Percentiles rank a stretch among this genome's conserved stretches.
phyloP scores from a whole-genome alignment of 2,888 invertebrate genomes.

The Drosophila leonis region DNA sequence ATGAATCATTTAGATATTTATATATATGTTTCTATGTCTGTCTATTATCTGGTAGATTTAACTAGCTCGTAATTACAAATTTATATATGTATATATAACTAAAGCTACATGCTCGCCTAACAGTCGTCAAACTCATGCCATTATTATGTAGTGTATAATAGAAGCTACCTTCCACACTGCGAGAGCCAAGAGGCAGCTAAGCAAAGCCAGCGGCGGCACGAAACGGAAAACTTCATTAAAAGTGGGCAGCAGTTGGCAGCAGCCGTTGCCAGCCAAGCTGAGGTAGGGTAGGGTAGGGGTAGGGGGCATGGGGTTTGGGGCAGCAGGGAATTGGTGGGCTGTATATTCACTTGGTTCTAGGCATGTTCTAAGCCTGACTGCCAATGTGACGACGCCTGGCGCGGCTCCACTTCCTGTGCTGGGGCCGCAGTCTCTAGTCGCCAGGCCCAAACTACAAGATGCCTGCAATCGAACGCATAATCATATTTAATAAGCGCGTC shows the following conservation, averaged over 20 bases:
- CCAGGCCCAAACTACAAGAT: conserved; percentile 42
- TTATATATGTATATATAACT: neutral
- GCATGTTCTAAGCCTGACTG: conserved; percentile 51
- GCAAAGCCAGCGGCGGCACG: conserved; percentile 59
- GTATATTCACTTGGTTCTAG: conserved; percentile 26
- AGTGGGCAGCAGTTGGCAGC: conserved; percentile 73
- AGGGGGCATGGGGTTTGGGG: neutral
- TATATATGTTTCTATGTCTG: neutral
- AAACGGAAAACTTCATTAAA: conserved; percentile 78
- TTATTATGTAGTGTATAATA: conserved; percentile 37
- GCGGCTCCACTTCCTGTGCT: conserved; percentile 73
- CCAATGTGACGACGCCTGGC: conserved; percentile 76
- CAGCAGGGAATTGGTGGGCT: conserved; percentile 11
- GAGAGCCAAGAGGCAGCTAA: conserved; percentile 18
- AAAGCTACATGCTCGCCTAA: neutral
- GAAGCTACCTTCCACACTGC: conserved; percentile 15
- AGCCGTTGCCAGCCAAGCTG: conserved; percentile 36
- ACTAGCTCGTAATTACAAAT: conserved; percentile 5
- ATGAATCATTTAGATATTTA: neutral
- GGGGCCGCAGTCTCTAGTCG: conserved; percentile 20
- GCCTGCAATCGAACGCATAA: conserved; percentile 75
- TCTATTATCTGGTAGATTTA: neutral
- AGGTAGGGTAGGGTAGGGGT: neutral
- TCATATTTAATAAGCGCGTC: conserved; percentile 78
- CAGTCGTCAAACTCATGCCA: neutral